These are phyloP conservation scores for Drosophila flavopinicola DNA, from an alignment of 2,888 invertebrate genomes.

Conservation along the genomic window DNA sequence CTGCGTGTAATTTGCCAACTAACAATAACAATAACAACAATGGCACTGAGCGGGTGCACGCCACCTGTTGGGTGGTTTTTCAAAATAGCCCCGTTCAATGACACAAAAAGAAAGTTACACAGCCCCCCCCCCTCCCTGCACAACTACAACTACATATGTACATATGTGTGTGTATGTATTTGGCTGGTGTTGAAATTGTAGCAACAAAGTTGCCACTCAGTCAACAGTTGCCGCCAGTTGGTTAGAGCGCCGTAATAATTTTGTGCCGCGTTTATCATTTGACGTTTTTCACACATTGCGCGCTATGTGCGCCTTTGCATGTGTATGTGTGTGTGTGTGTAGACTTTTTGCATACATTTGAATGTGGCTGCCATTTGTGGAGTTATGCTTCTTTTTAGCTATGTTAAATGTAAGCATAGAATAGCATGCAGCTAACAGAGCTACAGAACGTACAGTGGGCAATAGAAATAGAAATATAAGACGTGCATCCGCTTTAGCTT, in stretches of 20 bases:
- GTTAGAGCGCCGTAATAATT: slow-evolving; percentile 28
- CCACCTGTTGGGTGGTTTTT: slow-evolving; percentile 56
- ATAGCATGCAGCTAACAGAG: slow-evolving; percentile 1
- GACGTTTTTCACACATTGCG: slow-evolving; percentile 67
- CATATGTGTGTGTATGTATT: slow-evolving; percentile 16
- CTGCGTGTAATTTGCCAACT: slow-evolving; percentile 62
- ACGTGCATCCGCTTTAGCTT: slow-evolving; percentile 12
- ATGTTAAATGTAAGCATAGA: not conserved
- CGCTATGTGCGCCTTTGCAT: slow-evolving; percentile 17
- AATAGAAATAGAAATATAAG: slow-evolving; percentile 4
- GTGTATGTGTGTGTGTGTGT: slow-evolving; percentile 17
- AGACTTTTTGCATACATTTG: slow-evolving; percentile 61
- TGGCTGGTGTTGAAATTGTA: slow-evolving; percentile 49
- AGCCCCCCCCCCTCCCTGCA: slow-evolving; percentile 3
- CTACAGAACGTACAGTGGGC: slow-evolving; percentile 1
- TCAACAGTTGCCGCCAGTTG: slow-evolving; percentile 53
- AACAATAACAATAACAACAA: slow-evolving; percentile 33
- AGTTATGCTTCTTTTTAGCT: slow-evolving; percentile 22
- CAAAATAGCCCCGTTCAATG: slow-evolving; percentile 60
- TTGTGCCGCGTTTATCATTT: slow-evolving; percentile 61
- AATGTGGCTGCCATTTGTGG: slow-evolving; percentile 33
- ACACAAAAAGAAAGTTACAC: slow-evolving; percentile 75
- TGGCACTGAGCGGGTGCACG: slow-evolving; percentile 30
- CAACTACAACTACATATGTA: not conserved
- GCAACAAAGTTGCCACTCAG: slow-evolving; percentile 54